Evolutionary conservation across 2,113 vertebrate species (phyloP), one percentile per base, ranked within the genome.

Genomic region (Grus americana): DNA sequence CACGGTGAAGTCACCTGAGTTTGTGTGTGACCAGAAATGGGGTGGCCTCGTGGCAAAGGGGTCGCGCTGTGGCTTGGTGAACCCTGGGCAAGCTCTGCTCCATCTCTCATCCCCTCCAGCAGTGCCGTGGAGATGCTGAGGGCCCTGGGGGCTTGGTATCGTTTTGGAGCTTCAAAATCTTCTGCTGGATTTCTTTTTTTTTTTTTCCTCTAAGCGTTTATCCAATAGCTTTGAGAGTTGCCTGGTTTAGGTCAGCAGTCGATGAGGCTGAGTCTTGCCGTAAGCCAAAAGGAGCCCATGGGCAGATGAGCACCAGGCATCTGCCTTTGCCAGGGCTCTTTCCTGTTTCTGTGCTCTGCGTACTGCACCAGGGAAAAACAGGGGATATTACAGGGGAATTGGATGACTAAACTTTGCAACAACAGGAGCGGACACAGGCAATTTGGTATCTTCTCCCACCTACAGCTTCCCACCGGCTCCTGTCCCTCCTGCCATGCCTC

Each of bases 91-190:
- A 83, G 32, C 6, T 67, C 57, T 61, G 30, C n/a, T 63, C 38
- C 3, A 0, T 57, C 13, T n/a, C 36, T 63, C 23, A n/a, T 6
- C 9, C 4, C 23, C 4, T 1, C 30, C 9, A 29, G 21, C 26
- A n/a, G 40, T 2, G 8, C 23, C 50, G 36, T 0, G 2, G 24
- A 36, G 0, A 2, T 49, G n/a, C 24, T 54, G 57, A 9, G 11
- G 38, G 12, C 8, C 12, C 9, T 2, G 3, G 26, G 36, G 2
- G 6, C 11, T 58, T n/a, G 42, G 18, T 9, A 5, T 29, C 12
- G 26, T 44, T 73, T 70, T n/a, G 22, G n/a, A 67, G 12, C 44
- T n/a, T 76, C 40, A 32, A 40, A 68, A 30, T 15, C 26, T 47
- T 82, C 46, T 27, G 63, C 1, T 40, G 24, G 20, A 38, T 65